Percentiles rank a stretch among this genome's conserved stretches.
Evolutionary conservation across 2,113 vertebrate species (phyloP).

Genomic region (Ginglymostoma cirratum): DNA sequence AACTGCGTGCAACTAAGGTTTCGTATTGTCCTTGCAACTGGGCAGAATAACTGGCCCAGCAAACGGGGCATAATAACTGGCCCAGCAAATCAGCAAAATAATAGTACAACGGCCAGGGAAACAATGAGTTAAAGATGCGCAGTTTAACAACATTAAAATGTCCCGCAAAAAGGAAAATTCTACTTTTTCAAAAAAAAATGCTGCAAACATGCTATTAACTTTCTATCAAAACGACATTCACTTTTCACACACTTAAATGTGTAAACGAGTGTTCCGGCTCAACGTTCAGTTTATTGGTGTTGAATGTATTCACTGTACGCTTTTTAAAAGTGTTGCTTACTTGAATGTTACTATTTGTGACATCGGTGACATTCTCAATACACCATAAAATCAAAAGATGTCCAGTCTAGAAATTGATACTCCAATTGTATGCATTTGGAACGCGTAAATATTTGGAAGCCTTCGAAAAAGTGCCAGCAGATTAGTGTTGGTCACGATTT

Average conservation of each 20-base stretch:
- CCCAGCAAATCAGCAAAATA: no score
- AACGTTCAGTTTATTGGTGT: background rate
- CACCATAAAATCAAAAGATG: background rate
- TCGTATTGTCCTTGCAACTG: background rate
- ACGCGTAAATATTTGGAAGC: slow-evolving; percentile 21
- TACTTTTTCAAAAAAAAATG: background rate
- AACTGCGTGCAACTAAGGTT: no score
- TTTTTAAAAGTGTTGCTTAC: background rate
- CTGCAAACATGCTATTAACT: background rate
- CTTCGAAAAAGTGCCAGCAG: background rate
- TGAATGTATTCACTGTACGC: background rate
- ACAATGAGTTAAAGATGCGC: background rate
- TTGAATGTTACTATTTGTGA: background rate
- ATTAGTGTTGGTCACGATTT: slow-evolving; percentile 37
- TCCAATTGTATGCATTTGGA: background rate
- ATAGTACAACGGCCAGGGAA: no score
- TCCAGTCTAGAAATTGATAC: background rate
- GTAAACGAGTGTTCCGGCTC: background rate
- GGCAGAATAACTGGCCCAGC: background rate
- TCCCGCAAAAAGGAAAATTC: no score
- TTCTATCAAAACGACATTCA: background rate
- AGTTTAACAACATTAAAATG: background rate
- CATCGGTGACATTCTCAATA: background rate
- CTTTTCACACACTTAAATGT: background rate
- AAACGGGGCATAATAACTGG: no score